These are phyloP conservation scores for Magallana ariakensis DNA, from an alignment of 1,140 invertebrate genomes.

Conservation along the genomic window DNA sequence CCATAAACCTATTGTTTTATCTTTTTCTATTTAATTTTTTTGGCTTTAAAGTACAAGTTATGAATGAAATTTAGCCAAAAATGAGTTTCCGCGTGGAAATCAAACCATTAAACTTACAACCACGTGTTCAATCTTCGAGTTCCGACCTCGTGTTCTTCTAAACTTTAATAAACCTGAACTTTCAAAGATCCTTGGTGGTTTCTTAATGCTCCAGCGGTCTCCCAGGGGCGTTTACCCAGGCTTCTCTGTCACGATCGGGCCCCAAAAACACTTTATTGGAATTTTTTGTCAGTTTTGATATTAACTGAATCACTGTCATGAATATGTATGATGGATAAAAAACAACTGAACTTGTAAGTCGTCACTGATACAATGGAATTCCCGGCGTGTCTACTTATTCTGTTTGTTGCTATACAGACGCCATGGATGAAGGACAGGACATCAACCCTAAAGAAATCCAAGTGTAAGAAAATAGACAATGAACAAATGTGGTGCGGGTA, in stretches of 20 bases:
- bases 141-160: neutral
- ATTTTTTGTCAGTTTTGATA: conserved; percentile 15
- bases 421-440: too few relatives aligned
- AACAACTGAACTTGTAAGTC: too few relatives aligned
- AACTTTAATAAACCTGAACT: neutral
- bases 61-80: too few relatives aligned
- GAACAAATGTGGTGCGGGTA: too few relatives aligned
- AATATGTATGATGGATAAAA: neutral
- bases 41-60: too few relatives aligned
- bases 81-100: neutral
- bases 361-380: too few relatives aligned
- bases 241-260: neutral
- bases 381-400: too few relatives aligned
- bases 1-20: too few relatives aligned
- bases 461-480: too few relatives aligned
- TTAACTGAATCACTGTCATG: conserved; percentile 17
- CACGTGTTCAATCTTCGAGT: neutral
- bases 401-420: too few relatives aligned
- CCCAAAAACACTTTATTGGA: neutral
- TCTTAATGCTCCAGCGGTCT: neutral
- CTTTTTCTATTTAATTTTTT: too few relatives aligned
- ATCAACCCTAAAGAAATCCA: too few relatives aligned
- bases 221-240: neutral
- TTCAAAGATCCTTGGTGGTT: neutral
- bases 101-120: neutral